Evolutionary conservation across 2,113 vertebrate genomes (phyloP).

Genomic region (Notothenia coriiceps): DNA sequence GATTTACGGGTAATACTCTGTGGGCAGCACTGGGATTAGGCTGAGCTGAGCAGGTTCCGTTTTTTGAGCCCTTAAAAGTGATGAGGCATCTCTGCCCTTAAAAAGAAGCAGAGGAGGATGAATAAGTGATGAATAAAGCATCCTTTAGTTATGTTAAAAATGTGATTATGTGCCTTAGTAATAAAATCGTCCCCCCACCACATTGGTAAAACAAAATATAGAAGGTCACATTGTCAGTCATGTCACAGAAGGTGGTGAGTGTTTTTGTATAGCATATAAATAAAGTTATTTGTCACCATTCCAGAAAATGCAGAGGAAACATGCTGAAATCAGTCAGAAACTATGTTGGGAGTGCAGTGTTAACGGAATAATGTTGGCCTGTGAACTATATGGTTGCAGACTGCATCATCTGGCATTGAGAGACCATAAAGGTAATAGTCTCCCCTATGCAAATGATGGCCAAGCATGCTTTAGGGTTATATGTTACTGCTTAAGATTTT

Average conservation of each 20-base stretch:
- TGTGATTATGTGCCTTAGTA: slow-evolving; percentile 21
- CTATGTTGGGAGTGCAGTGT: slow-evolving; percentile 29
- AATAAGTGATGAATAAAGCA: slow-evolving; percentile 40
- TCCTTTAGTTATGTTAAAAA: slow-evolving; percentile 41
- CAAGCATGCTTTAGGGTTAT: background rate
- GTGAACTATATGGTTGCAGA: slow-evolving; percentile 12
- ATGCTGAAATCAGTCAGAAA: slow-evolving; percentile 16
- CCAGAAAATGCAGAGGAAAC: slow-evolving; percentile 24
- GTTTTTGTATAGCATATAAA: slow-evolving; percentile 39
- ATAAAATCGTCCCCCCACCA: background rate
- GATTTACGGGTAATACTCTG: slow-evolving; percentile 32
- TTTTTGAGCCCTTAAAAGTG: slow-evolving; percentile 50
- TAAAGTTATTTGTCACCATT: background rate
- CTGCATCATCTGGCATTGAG: slow-evolving; percentile 10
- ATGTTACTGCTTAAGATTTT: background rate
- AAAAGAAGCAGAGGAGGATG: slow-evolving; percentile 19
- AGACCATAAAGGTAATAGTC: slow-evolving; percentile 10
- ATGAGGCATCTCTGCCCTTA: slow-evolving; percentile 52
- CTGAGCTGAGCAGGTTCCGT: slow-evolving; percentile 52
- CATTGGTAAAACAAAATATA: slow-evolving; percentile 23
- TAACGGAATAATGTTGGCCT: slow-evolving; percentile 32
- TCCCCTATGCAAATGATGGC: background rate
- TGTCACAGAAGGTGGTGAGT: slow-evolving; percentile 14
- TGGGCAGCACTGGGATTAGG: slow-evolving; percentile 65
- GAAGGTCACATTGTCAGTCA: slow-evolving; percentile 44